Evolutionary conservation across 2,113 vertebrate genomes (phyloP).

Genomic region (Pseudorasbora parva): DNA sequence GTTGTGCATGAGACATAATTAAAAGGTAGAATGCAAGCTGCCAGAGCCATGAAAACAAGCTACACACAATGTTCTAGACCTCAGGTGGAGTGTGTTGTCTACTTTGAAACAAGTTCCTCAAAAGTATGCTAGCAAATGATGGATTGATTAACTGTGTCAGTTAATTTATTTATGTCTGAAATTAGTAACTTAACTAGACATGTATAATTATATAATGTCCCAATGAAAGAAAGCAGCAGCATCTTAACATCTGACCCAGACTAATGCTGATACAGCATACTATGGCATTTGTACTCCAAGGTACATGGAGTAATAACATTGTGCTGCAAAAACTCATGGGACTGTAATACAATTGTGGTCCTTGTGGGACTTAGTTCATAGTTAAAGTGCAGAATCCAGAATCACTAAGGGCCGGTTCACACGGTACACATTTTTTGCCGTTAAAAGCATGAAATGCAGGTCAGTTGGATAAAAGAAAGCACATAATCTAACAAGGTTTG

Average conservation of each 20-base stretch:
- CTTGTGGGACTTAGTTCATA: too few species aligned
- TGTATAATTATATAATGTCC: constrained; percentile 5
- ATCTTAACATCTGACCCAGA: not conserved
- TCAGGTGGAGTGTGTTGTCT: not conserved
- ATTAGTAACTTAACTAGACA: not conserved
- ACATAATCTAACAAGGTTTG: too few species aligned
- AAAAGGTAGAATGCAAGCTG: constrained; percentile 69
- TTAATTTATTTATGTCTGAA: constrained; percentile 28
- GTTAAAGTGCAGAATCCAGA: too few species aligned
- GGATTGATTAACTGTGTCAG: constrained; percentile 20
- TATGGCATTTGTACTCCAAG: not conserved
- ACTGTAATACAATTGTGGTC: too few species aligned
- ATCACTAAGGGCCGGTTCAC: not conserved
- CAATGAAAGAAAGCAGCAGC: not conserved
- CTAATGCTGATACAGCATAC: not conserved
- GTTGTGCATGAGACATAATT: constrained; percentile 69
- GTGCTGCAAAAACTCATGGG: not conserved
- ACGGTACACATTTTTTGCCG: too few species aligned
- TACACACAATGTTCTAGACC: constrained; percentile 15
- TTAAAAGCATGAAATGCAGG: too few species aligned
- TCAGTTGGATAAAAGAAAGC: too few species aligned
- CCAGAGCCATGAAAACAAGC: constrained; percentile 52
- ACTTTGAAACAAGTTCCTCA: not conserved
- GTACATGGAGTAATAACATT: not conserved
- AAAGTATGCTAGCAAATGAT: not conserved